Base-by-base conservation (phyloP, 2,113 vertebrate genomes). In the Muntiacus reevesi region DNA sequence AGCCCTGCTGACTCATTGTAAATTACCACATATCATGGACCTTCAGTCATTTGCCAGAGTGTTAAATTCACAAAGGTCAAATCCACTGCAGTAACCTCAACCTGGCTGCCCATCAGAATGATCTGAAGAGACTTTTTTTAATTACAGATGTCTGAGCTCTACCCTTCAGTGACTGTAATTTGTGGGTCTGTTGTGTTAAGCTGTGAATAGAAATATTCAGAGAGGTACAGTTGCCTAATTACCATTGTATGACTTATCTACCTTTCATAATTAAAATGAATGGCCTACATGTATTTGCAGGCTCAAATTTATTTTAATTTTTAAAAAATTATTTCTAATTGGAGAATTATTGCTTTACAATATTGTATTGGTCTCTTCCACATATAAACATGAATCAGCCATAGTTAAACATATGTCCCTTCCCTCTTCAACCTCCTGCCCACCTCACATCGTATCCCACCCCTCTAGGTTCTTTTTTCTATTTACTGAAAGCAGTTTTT, bases 251-350 rank as follows among this genome's bases (percentile, higher is more conserved):
- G 45, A 15, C 6, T 93, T 91, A 67, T 55, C 45, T 91, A 27
- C 36, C 21, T 92, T 96, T 88, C 17, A 30, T 97, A 43, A 87
- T 21, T 55, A n/a, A 90, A 93, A 64, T 89, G 67, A 90, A 92
- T 79, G 33, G 45, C 74, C 13, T 92, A 11, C 21, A 55, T 95
- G 45, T 94, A 76, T 95, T 85, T 95, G 17, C 19, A 89, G 3
- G 36, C 21, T 59, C 30, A 85, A 8, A 67, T 36, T 96, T 54
- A 94, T 87, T 94, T 43, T 84, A 3, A 40, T 23, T 40, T 71
- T 28, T 93, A 0, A 15, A 43, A 43, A 76, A 43, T 43, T 43
- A 27, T 76, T 76, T 76, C 23, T 43, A 27, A 27, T 43, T 76
- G 71, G 40, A 27, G 23, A 76, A 43, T 76, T 43, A 76, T 27